Conservation (phyloP, 1,140 invertebrate genomes). For the Bombus fervidus region DNA sequence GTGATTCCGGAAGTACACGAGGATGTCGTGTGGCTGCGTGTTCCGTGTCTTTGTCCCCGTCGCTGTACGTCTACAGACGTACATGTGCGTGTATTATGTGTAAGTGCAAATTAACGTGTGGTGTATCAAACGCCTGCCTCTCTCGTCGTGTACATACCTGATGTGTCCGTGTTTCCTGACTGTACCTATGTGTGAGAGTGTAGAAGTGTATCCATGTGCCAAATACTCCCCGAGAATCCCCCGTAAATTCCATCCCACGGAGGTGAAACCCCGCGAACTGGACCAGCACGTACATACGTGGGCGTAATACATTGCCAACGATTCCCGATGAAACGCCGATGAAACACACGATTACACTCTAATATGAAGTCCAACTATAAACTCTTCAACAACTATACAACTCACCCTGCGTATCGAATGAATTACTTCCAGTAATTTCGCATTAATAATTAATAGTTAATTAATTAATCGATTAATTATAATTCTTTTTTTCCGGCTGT, state of each 20-base stretch:
- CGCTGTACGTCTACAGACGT: neutral
- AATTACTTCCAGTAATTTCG: slow-evolving; percentile 66
- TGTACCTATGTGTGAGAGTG: neutral
- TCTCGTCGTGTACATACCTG: neutral
- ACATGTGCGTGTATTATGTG: neutral
- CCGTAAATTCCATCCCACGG: neutral
- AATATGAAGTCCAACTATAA: slow-evolving; percentile 81
- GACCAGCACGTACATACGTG: slow-evolving; percentile 24
- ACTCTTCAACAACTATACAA: slow-evolving; percentile 78
- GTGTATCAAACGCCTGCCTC: slow-evolving; percentile 11
- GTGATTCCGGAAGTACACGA: neutral
- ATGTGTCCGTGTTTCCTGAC: neutral
- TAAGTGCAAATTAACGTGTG: slow-evolving; percentile 3
- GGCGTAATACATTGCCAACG: slow-evolving; percentile 64
- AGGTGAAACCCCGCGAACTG: slow-evolving; percentile 7
- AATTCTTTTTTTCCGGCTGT: slow-evolving; percentile 56
- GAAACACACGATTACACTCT: slow-evolving; percentile 70
- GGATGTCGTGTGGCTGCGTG: slow-evolving; percentile 10
- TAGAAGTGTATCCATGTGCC: neutral
- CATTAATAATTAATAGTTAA: slow-evolving; percentile 62
- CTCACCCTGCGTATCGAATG: slow-evolving; percentile 78
- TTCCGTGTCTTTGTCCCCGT: slow-evolving; percentile 5
- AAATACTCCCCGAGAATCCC: slow-evolving; percentile 7
- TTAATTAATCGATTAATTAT: slow-evolving; percentile 60
- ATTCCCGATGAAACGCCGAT: slow-evolving; percentile 48